Conservation (phyloP, 2,888 invertebrate genomes). For the Anticlea derivata region DNA sequence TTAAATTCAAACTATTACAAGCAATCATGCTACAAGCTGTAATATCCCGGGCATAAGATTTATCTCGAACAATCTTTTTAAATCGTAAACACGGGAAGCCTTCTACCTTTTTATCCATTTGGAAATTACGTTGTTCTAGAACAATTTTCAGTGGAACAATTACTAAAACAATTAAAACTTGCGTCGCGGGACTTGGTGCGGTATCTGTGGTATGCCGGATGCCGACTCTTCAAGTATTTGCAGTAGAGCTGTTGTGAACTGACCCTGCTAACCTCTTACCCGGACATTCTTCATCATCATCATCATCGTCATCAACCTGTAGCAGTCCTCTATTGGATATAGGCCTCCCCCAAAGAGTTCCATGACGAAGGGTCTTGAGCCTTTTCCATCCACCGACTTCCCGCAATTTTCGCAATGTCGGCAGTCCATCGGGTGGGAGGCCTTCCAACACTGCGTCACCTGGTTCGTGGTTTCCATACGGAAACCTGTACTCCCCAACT, state of each 20-base stretch:
- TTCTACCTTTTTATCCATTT: constrained; percentile 34
- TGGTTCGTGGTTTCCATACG: no score
- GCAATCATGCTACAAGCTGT: constrained; percentile 25
- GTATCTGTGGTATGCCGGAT: constrained; percentile 48
- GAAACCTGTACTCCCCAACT: no score
- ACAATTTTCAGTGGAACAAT: constrained; percentile 57
- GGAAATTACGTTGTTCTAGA: constrained; percentile 46
- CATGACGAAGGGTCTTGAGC: no score
- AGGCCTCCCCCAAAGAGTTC: no score
- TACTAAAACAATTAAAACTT: constrained; percentile 66
- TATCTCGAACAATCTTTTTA: constrained; percentile 40
- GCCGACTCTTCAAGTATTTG: constrained; percentile 44
- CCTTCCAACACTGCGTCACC: no score
- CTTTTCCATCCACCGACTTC: no score
- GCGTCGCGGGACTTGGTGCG: constrained; percentile 42
- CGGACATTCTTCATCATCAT: no score
- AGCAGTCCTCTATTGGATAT: no score
- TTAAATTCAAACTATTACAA: constrained; percentile 34
- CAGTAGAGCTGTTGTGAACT: constrained; percentile 38
- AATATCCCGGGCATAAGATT: constrained; percentile 38
- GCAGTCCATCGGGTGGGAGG: no score
- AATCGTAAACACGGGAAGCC: constrained; percentile 43
- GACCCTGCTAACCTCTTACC: constrained; percentile 43
- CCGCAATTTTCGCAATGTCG: no score
- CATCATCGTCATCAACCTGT: no score